Evolutionary conservation across 92 coral and sea anemone genomes (phyloP), one percentile per base, ranked within the genome.

Genomic region (Muricea muricata): DNA sequence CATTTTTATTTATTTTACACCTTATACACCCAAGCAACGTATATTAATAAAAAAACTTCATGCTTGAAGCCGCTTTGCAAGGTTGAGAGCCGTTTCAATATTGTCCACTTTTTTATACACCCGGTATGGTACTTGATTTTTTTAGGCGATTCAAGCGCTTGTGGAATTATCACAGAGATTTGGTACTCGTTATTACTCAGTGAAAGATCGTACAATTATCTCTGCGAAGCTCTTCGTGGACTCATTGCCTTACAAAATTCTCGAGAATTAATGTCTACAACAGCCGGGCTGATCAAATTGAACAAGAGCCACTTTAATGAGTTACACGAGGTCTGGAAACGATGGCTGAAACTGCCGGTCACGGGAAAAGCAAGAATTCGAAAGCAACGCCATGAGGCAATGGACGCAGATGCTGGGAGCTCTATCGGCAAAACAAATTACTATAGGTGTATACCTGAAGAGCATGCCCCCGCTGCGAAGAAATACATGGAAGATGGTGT

Each of bases 131-230:
- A n/a, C n/a, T n/a, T n/a, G n/a, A n/a, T n/a, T n/a, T n/a, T 52
- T 52, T 52, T 52, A 78, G 29, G 83, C 18, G 54, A 56, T 30
- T 6, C 33, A 18, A 78, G 71, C 37, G 84, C 47, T 17, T 77
- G 90, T 61, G 45, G 74, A 48, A 69, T 92, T 29, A 90, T 92
- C 41, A 92, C 92, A 48, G 95, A 93, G 69, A 88, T 92, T 12
- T 93, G 95, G 98, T 93, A 93, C 79, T 93, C 98, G 20, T 75
- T 82, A 39, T 41, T 65, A 23, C 84, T 93, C 15, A 89, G 87
- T 37, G 88, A 73, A n/a, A 34, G 65, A 14, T 81, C 88, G 75
- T 86, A 80, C 46, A 66, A 55, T 65, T 88, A 89, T 28, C 84
- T 91, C 1, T 24, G 76, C 28, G 24, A 47, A 17, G 47, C 88